Base-by-base conservation (phyloP, 1,140 invertebrate genomes). In the Danaus plexippus region DNA sequence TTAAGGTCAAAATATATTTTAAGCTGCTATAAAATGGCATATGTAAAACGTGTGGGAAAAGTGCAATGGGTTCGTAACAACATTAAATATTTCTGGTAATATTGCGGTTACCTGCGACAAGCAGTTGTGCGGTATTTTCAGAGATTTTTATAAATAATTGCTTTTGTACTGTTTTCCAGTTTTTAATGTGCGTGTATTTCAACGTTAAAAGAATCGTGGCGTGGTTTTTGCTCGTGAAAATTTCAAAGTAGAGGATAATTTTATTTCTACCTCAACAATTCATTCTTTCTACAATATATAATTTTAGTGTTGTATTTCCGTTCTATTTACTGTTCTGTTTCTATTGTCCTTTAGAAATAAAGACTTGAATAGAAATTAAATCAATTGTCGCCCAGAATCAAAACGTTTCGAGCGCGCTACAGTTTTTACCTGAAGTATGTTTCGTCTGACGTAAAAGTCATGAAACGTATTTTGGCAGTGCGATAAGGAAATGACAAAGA, bases 401-500 rank as follows among this genome's bases (percentile, higher is more conserved):
- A 79, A 69, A 74, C 59, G 51, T 43, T 52, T 57, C 54, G 53
- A 60, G 52, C 52, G 58, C 58, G 22, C 48, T 75, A 77, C 58
- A 81, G 66, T 74, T 73, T 80, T 76, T 72, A 80, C 75, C 75
- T 84, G 77, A 79, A 79, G 65, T 77, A 75, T 73, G 69, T 79
- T 80, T 73, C 69, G 66, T 70, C 67, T 85, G 78, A 85, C 72
- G 74, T 82, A 80, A 83, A 69, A 69, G 75, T 78, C 76, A 80
- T 80, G 80, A 77, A 82, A 79, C 74, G 76, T 84, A 82, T 87
- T 85, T 87, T 87, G 80, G 84, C 79, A 87, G 66, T 67, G 69
- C 77, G 81, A 87, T 85, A 87, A 87, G 81, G 80, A 87, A 87
- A 87, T 83, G 75, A 83, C 77, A 80, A 82, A 82, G 79, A 84